Evolutionary conservation across 2,113 vertebrate genomes (phyloP), one percentile per base, ranked within the genome.

Genomic region (Pteruthius melanotis): DNA sequence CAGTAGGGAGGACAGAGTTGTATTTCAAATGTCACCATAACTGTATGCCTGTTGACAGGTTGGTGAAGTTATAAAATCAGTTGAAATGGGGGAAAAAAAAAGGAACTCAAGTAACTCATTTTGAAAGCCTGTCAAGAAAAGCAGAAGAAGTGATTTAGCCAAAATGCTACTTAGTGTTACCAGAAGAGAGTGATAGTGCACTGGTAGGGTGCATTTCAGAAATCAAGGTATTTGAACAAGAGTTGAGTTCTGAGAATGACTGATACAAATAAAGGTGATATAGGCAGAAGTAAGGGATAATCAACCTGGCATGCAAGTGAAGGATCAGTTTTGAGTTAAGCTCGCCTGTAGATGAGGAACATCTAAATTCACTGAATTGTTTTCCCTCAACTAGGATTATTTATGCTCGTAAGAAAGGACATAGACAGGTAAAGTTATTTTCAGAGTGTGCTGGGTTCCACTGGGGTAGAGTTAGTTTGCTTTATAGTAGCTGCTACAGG

Each of bases 231-330:
- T 75, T 33, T 44, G 53, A 83, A n/a, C 7, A 60, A 54, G 6
- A 5, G 4, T 6, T 17, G 27, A 54, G 11, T 59, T 33, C 30
- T 68, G 30, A 88, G 10, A 10, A 6, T 6, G 8, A 75, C 7
- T 39, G 39, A 39, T 12, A 71, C 82, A 89, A 63, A 23, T 31
- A 42, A 65, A 72, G 8, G 10, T 31, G 16, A n/a, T 30, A 60
- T 3, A 50, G 6, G 30, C 9, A 75, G 37, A 60, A 81, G 22
- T 9, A 65, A 70, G 21, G 7, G 7, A 4, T 64, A 42, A 15
- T 0, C 3, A 81, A 6, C 4, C 6, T 66, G 26, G 2, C 13
- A 76, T 4, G 6, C 8, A 52, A 54, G 10, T 40, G n/a, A 65
- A 69, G 19, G 72, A 80, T 45, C 3, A 21, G 5, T 52, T 90